These are phyloP conservation scores for Heliconius hortense DNA, from an alignment of 2,888 invertebrate genomes.

Conservation along the genomic window DNA sequence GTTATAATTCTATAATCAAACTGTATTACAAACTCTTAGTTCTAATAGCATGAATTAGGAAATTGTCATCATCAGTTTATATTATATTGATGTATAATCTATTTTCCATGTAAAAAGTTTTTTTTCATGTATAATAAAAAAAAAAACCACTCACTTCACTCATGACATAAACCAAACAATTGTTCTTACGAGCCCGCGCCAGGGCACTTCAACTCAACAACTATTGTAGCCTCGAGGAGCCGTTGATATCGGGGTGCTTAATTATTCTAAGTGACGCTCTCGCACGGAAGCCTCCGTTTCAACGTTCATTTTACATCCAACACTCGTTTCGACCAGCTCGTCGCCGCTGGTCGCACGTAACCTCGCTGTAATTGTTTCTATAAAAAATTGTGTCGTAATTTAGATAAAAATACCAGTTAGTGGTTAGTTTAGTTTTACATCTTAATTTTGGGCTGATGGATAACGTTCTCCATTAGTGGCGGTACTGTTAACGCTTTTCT, in stretches of 20 bases:
- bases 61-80: too few species aligned
- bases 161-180: conserved; percentile 48
- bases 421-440: conserved; percentile 50
- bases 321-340: conserved; percentile 50
- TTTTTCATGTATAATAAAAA: neutral
- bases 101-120: neutral
- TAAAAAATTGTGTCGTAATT: conserved; percentile 61
- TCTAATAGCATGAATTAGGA: neutral
- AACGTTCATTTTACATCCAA: conserved; percentile 39
- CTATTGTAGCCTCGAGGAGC: conserved; percentile 61
- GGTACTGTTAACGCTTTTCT: conserved; percentile 69
- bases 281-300: conserved; percentile 39
- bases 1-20: neutral
- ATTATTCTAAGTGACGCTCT: conserved; percentile 61
- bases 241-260: conserved; percentile 56
- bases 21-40: neutral
- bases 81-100: neutral
- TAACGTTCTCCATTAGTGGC: conserved; percentile 71
- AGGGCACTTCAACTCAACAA: conserved; percentile 67
- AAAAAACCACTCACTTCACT: too few species aligned
- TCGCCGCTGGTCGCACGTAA: conserved; percentile 42
- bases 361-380: conserved; percentile 56
- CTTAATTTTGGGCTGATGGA: conserved; percentile 72
- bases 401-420: conserved; percentile 58
- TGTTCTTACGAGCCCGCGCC: conserved; percentile 56